Evolutionary conservation across 2,888 invertebrate species (phyloP), one percentile per base, ranked within the genome.

Genomic region (Noctua comes): DNA sequence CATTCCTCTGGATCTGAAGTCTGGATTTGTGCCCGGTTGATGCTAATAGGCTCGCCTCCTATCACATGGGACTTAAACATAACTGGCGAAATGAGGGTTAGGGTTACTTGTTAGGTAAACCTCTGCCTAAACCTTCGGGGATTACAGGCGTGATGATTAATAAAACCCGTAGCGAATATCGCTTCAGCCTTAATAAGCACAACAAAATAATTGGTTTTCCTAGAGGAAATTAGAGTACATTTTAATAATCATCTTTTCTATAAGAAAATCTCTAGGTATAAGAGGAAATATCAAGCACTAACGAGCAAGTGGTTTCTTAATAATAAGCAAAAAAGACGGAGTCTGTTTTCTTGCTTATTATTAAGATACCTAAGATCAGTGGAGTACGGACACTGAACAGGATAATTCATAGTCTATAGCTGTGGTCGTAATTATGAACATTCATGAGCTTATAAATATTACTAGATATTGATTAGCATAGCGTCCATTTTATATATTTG

Each of bases 291-390:
- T 73, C 64, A 51, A 10, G 36, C 51, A 69, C 79, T 84, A 82
- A 84, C 62, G 59, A 73, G 70, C 77, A n/a, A 83, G 36, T 10
- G 4, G n/a, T n/a, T n/a, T n/a, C n/a, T n/a, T n/a, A n/a, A n/a
- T n/a, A n/a, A n/a, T n/a, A n/a, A n/a, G n/a, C n/a, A n/a, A n/a
- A n/a, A n/a, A n/a, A n/a, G n/a, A n/a, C n/a, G n/a, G 69, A 48
- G 59, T 82, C 69, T 48, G 40, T 24, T 84, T 79, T 36, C 84
- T 40, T 31, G 66, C 59, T 72, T 69, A 46, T 84, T 72, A 75
- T 75, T 70, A 57, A 24, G 71, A 72, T 68, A 79, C 64, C 69
- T 59, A 57, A 76, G 68, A 54, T 70, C 76, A 64, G 27, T 51
- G 27, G 24, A 31, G n/a, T 57, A 71, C 18, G 43, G 66, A 65